These are phyloP conservation scores for Eilema griseolum DNA, from an alignment of 2,888 invertebrate genomes.

Conservation along the genomic window DNA sequence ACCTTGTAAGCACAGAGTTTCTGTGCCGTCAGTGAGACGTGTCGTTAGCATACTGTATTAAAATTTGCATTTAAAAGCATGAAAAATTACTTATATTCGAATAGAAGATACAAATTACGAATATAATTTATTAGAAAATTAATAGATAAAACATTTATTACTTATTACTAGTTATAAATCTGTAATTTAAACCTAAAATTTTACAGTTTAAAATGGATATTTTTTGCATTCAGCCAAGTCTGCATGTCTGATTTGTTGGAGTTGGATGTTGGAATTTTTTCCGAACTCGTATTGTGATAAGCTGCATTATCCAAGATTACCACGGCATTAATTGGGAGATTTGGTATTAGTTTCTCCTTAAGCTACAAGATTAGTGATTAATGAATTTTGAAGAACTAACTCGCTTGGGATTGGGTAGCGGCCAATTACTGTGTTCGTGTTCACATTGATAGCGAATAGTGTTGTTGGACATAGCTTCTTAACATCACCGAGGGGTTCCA, in stretches of 20 bases:
- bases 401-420: conserved; percentile 89
- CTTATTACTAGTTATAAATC: conserved; percentile 15
- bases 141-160: conserved; percentile 11
- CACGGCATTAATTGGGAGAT: too few species aligned
- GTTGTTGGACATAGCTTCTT: conserved; percentile 91
- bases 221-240: too few species aligned
- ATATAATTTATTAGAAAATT: conserved; percentile 1
- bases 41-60: conserved; percentile 33
- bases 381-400: conserved; percentile 89
- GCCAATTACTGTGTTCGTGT: conserved; percentile 88
- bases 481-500: conserved; percentile 89
- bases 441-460: conserved; percentile 90
- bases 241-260: too few species aligned
- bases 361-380: conserved; percentile 90
- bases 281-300: too few species aligned
- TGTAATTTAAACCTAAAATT: conserved; percentile 26
- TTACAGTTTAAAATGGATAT: too few species aligned
- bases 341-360: too few species aligned
- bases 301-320: too few species aligned
- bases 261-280: too few species aligned
- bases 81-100: background rate
- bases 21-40: too few species aligned
- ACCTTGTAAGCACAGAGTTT: too few species aligned
- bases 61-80: conserved; percentile 34
- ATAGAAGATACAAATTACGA: background rate